Base-by-base conservation (phyloP, 53 echinoderm and acorn worm species). In the Zoroaster sp. region DNA sequence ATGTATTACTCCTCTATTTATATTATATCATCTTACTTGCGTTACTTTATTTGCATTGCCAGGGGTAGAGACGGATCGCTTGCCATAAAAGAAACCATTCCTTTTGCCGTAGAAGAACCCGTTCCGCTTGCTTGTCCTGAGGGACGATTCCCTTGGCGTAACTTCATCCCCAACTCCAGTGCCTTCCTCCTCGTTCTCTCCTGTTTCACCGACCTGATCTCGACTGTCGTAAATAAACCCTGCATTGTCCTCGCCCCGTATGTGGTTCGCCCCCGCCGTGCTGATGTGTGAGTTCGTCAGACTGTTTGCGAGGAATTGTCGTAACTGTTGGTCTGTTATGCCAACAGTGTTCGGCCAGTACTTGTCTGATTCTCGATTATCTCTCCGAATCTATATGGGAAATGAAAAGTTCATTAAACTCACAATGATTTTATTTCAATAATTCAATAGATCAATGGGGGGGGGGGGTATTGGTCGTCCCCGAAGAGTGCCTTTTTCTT, bases 81-180 rank as follows among this genome's bases (percentile, higher is more conserved):
- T 94, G 37, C 94, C 94, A 52, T 91, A 94, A 79, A 94, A 94
- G 91, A 94, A 94, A 44, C 94, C 94, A 42, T 94, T 94, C 37
- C 94, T 81, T 89, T 94, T 94, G 40, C 94, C 94, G 23, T 88
- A 94, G 94, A 94, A 94, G 88, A 94, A 94, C 30, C 94, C 94
- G 45, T 94, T 94, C 35, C 94, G 66, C 79, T 89, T 94, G 35
- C 85, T 85, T 34, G 71, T 70, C 30, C 71, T 35, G 66, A 43
- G 44, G 83, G 7, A 70, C 88, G 70, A 71, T 45, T 42, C 52
- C 80, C 40, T 51, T 40, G 70, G 40, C 13, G 80, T 35, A 36
- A 74, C 23, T 28, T 25, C 23, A 51, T 25, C 5, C 77, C 39
- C 23, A 2, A 66, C 43, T 14, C 35, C 51, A 20, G 6, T 70